Evolutionary conservation across 2,888 invertebrate species (phyloP).

Genomic region (Galerucella pusilla): DNA sequence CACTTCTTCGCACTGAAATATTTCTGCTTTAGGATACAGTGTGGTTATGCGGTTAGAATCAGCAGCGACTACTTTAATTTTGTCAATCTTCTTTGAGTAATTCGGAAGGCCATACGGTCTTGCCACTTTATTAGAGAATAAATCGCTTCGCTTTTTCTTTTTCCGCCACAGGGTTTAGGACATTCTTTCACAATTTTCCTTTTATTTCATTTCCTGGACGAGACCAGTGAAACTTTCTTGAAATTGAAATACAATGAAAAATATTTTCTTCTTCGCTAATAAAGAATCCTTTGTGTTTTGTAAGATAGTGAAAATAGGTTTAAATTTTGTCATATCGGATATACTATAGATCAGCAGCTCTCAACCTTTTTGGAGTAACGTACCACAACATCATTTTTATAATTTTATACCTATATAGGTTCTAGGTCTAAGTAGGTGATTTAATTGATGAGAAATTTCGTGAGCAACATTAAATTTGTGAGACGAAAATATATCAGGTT

Average conservation of each 20-base stretch:
- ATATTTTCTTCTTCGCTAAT: neutral
- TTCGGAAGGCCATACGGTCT: slow-evolving; percentile 55
- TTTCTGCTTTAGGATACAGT: slow-evolving; percentile 54
- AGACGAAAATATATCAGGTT: too few relatives aligned
- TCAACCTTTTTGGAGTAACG: too few relatives aligned
- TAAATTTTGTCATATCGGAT: too few relatives aligned
- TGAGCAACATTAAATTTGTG: too few relatives aligned
- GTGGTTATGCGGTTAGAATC: slow-evolving; percentile 45
- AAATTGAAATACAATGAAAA: neutral
- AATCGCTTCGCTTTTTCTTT: slow-evolving; percentile 53
- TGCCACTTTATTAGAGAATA: slow-evolving; percentile 58
- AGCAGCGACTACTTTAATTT: slow-evolving; percentile 58
- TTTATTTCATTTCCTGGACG: neutral
- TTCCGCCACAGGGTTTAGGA: slow-evolving; percentile 31
- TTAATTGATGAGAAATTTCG: too few relatives aligned
- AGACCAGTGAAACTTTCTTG: neutral
- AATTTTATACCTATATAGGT: too few relatives aligned
- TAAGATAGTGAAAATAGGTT: neutral
- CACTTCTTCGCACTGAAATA: slow-evolving; percentile 36
- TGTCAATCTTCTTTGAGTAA: slow-evolving; percentile 61
- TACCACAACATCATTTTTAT: too few relatives aligned
- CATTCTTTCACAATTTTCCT: slow-evolving; percentile 34
- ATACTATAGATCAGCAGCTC: too few relatives aligned
- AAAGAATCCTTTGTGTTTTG: neutral
- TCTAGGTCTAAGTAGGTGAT: too few relatives aligned